Conservation (phyloP, 2,113 vertebrate species). For the Trogon melanurus region DNA sequence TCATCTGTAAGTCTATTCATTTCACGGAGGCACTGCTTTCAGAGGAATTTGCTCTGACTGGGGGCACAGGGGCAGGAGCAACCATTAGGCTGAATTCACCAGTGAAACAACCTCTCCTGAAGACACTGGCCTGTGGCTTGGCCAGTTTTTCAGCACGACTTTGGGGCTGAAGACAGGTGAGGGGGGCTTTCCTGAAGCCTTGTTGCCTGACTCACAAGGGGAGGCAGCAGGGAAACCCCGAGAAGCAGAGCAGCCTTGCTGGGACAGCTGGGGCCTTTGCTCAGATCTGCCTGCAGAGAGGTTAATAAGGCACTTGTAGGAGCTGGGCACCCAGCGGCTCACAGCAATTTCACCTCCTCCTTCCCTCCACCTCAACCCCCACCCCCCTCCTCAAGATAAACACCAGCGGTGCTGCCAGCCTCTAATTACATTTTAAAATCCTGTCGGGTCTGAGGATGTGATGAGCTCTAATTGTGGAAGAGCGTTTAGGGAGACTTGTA, state of each 20-base stretch:
- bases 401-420: neutral
- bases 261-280: neutral
- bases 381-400: neutral
- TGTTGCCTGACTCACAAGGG: fast-evolving
- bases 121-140: neutral
- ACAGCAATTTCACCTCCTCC: neutral
- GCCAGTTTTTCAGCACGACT: neutral
- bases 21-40: fast-evolving
- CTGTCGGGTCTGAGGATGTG: constrained; percentile 31
- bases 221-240: neutral
- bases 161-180: neutral
- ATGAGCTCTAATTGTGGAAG: constrained; percentile 28
- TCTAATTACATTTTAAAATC: constrained; percentile 32
- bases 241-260: neutral
- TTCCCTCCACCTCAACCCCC: neutral
- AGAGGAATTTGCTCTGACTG: fast-evolving
- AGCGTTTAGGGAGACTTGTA: constrained; percentile 30
- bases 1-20: neutral
- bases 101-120: neutral
- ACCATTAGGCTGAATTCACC: fast-evolving
- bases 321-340: neutral
- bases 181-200: neutral
- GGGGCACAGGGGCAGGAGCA: fast-evolving
- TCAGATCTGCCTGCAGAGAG: neutral
- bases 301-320: neutral